phyloP scores from a whole-genome alignment of 2,797 vertebrate genomes.

The Hoplostethus mediterraneus region DNA sequence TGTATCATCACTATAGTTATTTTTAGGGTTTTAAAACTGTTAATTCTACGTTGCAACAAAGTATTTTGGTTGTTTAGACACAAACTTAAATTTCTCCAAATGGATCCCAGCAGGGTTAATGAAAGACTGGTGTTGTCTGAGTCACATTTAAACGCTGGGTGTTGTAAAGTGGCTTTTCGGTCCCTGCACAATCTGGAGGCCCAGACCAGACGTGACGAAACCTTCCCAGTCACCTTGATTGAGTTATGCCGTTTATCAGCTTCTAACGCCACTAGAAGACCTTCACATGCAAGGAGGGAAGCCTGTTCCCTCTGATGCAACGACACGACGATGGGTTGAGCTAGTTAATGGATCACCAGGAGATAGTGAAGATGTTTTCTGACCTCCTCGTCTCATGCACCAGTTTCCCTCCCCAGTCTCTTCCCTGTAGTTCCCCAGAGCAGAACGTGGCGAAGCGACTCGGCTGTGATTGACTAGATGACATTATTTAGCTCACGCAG shows the following conservation, averaged over 20 bases:
- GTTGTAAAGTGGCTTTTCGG: constrained; percentile 42
- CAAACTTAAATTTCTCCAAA: not conserved
- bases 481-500: not conserved
- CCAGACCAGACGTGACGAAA: constrained; percentile 51
- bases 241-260: not conserved
- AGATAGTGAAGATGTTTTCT: not conserved
- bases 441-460: not conserved
- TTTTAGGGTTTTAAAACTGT: too few species aligned
- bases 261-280: not conserved
- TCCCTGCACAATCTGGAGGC: constrained; percentile 20
- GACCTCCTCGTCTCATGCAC: constrained; percentile 10
- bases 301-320: not conserved
- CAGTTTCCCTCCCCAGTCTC: constrained; percentile 6
- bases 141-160: constrained; percentile 57
- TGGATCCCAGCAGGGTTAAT: not conserved
- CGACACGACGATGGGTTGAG: not conserved
- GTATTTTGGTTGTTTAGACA: too few species aligned
- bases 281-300: too few species aligned
- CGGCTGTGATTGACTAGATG: not conserved
- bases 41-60: too few species aligned
- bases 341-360: not conserved
- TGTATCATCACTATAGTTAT: too few species aligned
- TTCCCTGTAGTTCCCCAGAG: not conserved
- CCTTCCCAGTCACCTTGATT: constrained; percentile 9
- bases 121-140: constrained; percentile 5